phyloP scores from a whole-genome alignment of 2,797 vertebrate species.

The Centroberyx gerrardi region DNA sequence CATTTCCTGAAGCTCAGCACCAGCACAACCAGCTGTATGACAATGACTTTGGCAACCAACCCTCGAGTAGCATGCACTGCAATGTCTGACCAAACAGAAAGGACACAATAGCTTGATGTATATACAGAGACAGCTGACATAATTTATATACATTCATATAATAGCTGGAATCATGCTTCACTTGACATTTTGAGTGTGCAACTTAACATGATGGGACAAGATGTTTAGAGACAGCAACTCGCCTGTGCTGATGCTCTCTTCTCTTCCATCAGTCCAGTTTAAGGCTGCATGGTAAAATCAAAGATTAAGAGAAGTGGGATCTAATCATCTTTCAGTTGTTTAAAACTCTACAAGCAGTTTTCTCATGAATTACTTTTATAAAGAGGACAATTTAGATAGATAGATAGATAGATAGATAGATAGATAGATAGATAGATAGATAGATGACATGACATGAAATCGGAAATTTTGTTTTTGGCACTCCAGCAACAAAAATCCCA shows the following conservation, averaged over 20 bases:
- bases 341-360: too few species aligned
- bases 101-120: neutral
- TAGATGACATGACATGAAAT: too few species aligned
- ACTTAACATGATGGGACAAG: neutral
- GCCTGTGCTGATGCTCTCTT: constrained; percentile 19
- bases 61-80: neutral
- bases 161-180: neutral
- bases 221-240: neutral
- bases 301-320: neutral
- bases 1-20: constrained; percentile 28
- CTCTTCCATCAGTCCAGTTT: constrained; percentile 1
- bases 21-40: constrained; percentile 12
- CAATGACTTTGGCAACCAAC: neutral
- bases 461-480: too few species aligned
- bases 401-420: too few species aligned
- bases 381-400: too few species aligned
- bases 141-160: neutral
- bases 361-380: too few species aligned
- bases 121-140: neutral
- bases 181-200: neutral
- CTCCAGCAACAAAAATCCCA: too few species aligned
- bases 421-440: too few species aligned
- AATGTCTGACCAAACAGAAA: constrained; percentile 28
- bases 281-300: constrained; percentile 9
- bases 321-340: too few species aligned